phyloP scores from a whole-genome alignment of 2,888 invertebrate species.

The Andrena camellia region DNA sequence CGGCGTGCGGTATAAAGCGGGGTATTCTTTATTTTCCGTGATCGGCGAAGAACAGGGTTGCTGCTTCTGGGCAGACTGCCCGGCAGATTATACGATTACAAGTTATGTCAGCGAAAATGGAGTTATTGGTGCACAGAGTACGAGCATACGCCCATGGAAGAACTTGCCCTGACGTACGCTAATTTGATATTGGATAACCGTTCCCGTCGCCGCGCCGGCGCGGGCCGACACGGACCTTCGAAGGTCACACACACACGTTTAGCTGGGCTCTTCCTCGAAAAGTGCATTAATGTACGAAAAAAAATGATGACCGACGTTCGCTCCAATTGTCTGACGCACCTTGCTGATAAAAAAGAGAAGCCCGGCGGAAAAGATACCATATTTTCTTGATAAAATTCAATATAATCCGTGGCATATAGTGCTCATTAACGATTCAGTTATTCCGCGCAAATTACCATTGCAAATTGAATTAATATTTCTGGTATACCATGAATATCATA shows the following conservation, averaged over 20 bases:
- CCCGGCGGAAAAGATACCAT: not conserved
- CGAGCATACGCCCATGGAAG: conserved; percentile 46
- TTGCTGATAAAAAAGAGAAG: conserved; percentile 22
- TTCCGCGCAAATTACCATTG: not conserved
- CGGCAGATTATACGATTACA: conserved; percentile 65
- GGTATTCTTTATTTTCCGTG: conserved; percentile 29
- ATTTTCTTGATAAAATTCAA: not conserved
- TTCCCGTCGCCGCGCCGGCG: conserved; percentile 47
- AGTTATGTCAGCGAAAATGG: conserved; percentile 63
- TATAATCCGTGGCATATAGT: too few species aligned
- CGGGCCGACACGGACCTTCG: conserved; percentile 45
- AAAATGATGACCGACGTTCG: conserved; percentile 27
- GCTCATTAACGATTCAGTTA: conserved; percentile 10
- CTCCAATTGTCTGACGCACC: conserved; percentile 16
- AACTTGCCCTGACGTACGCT: conserved; percentile 67
- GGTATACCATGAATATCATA: not conserved
- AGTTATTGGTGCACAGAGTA: conserved; percentile 63
- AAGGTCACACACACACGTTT: conserved; percentile 45
- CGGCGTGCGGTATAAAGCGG: conserved; percentile 10
- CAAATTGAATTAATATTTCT: conserved; percentile 8
- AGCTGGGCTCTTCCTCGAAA: conserved; percentile 37
- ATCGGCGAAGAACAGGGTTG: conserved; percentile 37
- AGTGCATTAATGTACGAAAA: conserved; percentile 44
- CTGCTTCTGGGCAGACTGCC: conserved; percentile 26
- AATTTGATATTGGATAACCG: conserved; percentile 73